Evolutionary conservation across 2,797 vertebrate genomes (phyloP).

Genomic region (Lateolabrax maculatus): DNA sequence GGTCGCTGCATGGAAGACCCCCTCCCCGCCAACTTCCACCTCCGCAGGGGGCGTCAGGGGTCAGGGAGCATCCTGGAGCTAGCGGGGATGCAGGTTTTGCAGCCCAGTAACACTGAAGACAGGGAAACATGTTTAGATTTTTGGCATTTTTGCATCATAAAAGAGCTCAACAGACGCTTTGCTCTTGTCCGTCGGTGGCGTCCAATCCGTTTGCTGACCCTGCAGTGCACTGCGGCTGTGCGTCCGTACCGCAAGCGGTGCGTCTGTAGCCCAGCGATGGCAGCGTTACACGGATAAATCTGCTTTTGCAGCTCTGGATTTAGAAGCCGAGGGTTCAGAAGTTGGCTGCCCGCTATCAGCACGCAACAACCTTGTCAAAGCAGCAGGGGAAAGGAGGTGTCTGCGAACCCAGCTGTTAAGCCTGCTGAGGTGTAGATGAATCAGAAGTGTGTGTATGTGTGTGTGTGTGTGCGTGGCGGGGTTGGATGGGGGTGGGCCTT

Average conservation of each 20-base stretch:
- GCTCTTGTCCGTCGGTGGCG: not conserved
- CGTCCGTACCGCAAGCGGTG: not conserved
- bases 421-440: constrained; percentile 53
- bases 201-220: no score
- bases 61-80: constrained; percentile 31
- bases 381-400: constrained; percentile 68
- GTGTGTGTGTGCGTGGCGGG: not conserved
- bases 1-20: not conserved
- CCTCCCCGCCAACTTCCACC: not conserved
- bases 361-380: constrained; percentile 66
- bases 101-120: constrained; percentile 17
- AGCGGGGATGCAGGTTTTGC: constrained; percentile 25
- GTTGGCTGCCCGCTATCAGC: constrained; percentile 48
- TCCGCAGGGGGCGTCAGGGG: not conserved
- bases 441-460: constrained; percentile 18
- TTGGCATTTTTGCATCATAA: not conserved
- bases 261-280: not conserved
- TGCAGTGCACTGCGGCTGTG: not conserved
- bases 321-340: constrained; percentile 42
- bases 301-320: constrained; percentile 31
- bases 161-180: not conserved
- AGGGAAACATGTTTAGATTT: constrained; percentile 7
- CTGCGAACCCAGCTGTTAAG: constrained; percentile 59
- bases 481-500: not conserved
- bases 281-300: not conserved